Evolutionary conservation across 2,797 vertebrate species (phyloP).

Genomic region (Chelon labrosus): DNA sequence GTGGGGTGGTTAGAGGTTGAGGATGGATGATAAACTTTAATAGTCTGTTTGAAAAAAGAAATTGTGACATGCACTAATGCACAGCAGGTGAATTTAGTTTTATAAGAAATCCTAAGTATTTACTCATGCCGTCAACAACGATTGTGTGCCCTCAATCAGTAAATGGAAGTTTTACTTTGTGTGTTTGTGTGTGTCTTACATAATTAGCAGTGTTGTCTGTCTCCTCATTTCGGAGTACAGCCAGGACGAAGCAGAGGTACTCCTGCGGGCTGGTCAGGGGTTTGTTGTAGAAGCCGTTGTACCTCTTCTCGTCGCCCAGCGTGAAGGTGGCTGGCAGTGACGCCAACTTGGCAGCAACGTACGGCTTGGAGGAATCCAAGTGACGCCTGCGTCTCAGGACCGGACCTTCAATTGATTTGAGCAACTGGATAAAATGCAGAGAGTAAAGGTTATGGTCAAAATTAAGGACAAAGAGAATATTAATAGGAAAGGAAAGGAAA

Average conservation of each 20-base stretch:
- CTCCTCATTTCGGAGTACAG: slow-evolving; percentile 87
- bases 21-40: slow-evolving; percentile 53
- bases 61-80: slow-evolving; percentile 21
- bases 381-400: slow-evolving; percentile 86
- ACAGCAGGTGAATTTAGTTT: slow-evolving; percentile 14
- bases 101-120: slow-evolving; percentile 5
- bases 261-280: slow-evolving; percentile 89
- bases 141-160: slow-evolving; percentile 4
- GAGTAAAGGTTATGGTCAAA: slow-evolving; percentile 17
- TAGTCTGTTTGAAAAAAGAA: slow-evolving; percentile 11
- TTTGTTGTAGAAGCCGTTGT: slow-evolving; percentile 95
- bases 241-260: slow-evolving; percentile 95
- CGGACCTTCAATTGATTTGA: slow-evolving; percentile 88
- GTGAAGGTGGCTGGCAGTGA: slow-evolving; percentile 90
- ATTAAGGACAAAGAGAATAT: not conserved
- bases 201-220: slow-evolving; percentile 72
- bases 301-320: slow-evolving; percentile 93
- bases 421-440: slow-evolving; percentile 82
- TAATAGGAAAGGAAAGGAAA: not conserved
- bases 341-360: slow-evolving; percentile 93
- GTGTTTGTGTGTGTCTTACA: slow-evolving; percentile 63
- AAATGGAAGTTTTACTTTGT: not conserved
- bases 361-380: slow-evolving; percentile 89
- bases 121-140: not conserved
- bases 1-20: slow-evolving; percentile 31